phyloP scores from a whole-genome alignment of 2,888 invertebrate genomes.

The Heliconius charithonia region DNA sequence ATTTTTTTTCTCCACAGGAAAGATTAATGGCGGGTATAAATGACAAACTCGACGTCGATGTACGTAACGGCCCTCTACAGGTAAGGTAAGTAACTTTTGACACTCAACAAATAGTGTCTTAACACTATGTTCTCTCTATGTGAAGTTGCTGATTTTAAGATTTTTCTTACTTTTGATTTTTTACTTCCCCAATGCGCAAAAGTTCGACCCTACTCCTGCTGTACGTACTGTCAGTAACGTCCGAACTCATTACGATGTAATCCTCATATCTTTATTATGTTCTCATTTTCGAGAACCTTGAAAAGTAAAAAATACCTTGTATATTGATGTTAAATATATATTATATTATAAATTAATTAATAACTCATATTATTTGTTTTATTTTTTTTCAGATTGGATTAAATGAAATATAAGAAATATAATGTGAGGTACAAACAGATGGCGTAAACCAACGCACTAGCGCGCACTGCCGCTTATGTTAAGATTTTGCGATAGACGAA shows the following conservation, averaged over 20 bases:
- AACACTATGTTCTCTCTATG: not conserved
- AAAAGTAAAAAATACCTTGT: not conserved
- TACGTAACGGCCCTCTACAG: slow-evolving; percentile 77
- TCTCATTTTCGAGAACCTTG: not conserved
- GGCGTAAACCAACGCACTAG: slow-evolving; percentile 57
- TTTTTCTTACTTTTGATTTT: not conserved
- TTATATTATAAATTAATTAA: not conserved
- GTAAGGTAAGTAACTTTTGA: slow-evolving; percentile 51
- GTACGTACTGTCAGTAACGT: not conserved
- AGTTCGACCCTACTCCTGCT: not conserved
- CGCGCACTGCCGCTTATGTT: slow-evolving; percentile 43
- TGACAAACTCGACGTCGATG: slow-evolving; percentile 67
- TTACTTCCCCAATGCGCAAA: not conserved
- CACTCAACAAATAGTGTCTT: too few relatives aligned
- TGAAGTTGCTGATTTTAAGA: not conserved
- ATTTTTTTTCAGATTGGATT: slow-evolving; percentile 75
- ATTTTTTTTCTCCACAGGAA: slow-evolving; percentile 67
- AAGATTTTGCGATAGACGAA: slow-evolving; percentile 24
- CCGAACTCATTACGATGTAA: not conserved
- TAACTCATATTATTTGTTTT: too few relatives aligned
- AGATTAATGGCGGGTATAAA: slow-evolving; percentile 73
- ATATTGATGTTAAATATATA: not conserved
- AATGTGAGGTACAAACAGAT: slow-evolving; percentile 58
- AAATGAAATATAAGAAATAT: slow-evolving; percentile 82
- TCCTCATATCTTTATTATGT: not conserved